Base-by-base conservation (phyloP, 2,888 invertebrate genomes). In the Alentia gelatinosa region DNA sequence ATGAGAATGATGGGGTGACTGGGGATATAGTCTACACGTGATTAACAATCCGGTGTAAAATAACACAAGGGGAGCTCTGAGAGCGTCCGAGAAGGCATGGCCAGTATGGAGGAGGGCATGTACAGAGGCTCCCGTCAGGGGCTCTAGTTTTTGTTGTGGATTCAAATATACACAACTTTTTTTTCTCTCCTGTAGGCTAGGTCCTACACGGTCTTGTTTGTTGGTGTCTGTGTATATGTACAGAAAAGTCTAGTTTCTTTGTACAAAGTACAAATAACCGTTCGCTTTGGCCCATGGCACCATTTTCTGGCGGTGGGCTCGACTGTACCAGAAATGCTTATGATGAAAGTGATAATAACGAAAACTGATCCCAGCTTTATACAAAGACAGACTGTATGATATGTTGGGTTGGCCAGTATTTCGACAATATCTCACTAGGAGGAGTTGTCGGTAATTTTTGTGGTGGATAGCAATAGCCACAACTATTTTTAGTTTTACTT, bases 171-270 rank as follows among this genome's bases (percentile, higher is more conserved):
- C 56, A 33, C 33, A 30, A 33, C n/a, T 74, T 33, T 74, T 26
- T 19, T 74, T 15, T 79, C n/a, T 79, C 23, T 79, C 79, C 79
- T 37, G 79, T 79, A 79, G 79, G 79, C 79, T 79, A 4, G 1
- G 79, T 79, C 79, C 79, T 79, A 79, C 23, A 7, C 39, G 79
- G 79, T 79, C 39, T 35, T 79, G 79, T 79, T 79, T 35, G 79
- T 79, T 79, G 79, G 26, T 79, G 79, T 37, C 79, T 79, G 79
- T 79, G 79, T 37, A 79, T 79, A 79, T 79, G 79, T 79, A 79
- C 79, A 79, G 79, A 79, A 63, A 79, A 39, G 35, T 39, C 19
- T 37, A 12, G 63, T 79, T 79, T 12, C 37, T 23, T 79, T 79
- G 79, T 79, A 79, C 39, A 79, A 79, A 79, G 79, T 79, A 79